phyloP scores from a whole-genome alignment of 2,113 vertebrate genomes.

The Sciurus niger region DNA sequence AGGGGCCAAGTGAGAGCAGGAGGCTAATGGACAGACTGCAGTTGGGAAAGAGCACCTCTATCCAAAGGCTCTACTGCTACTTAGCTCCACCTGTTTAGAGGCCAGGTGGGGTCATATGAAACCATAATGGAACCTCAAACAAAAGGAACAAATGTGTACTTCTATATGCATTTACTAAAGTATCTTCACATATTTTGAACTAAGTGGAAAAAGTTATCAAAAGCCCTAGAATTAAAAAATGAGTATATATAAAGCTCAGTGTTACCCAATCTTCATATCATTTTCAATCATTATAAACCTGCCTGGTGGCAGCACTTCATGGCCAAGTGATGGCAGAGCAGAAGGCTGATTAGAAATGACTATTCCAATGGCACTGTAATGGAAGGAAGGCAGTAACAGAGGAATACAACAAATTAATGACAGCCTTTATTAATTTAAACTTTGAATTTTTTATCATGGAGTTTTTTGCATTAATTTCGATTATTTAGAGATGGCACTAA shows the following conservation, averaged over 20 bases:
- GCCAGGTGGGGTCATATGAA: not conserved
- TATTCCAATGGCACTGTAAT: not conserved
- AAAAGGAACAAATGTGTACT: not conserved
- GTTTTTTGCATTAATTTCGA: slow-evolving; percentile 37
- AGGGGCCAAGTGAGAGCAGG: not conserved
- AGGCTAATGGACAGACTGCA: not conserved
- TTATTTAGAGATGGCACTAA: not conserved
- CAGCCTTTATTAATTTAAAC: not conserved
- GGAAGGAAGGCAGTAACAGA: not conserved
- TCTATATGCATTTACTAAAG: not conserved
- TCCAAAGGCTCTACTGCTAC: not conserved
- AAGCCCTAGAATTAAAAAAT: not conserved
- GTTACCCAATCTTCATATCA: not conserved
- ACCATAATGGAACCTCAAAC: not conserved
- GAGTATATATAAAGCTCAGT: not conserved
- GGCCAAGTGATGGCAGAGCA: not conserved
- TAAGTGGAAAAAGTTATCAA: slow-evolving; percentile 5
- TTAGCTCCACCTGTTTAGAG: not conserved
- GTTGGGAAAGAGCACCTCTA: not conserved
- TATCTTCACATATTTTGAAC: slow-evolving; percentile 23
- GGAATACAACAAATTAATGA: not conserved
- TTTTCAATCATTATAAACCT: slow-evolving; percentile 4
- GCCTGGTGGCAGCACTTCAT: not conserved
- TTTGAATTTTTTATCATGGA: not conserved
- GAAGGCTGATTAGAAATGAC: not conserved